Evolutionary conservation across 2,888 invertebrate species (phyloP), one percentile per base, ranked within the genome.

Genomic region (Alsophila aescularia): DNA sequence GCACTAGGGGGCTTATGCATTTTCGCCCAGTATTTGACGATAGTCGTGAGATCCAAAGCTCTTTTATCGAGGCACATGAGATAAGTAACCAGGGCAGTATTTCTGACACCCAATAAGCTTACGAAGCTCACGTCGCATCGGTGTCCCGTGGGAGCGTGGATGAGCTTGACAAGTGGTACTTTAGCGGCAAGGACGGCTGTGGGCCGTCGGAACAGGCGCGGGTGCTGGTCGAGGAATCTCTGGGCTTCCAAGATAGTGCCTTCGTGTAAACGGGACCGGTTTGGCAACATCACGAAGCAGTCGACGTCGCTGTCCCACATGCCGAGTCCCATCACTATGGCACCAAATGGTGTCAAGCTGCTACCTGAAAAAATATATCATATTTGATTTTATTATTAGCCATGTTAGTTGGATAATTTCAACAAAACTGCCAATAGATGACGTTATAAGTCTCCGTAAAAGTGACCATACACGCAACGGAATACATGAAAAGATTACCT

Each of bases 281-380:
- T 29, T 0, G 66, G 63, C 14, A 72, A 9, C 2, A 31, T 12
- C 3, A 60, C 47, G 49, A 43, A 39, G 32, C 64, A 58, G 55
- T 75, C 75, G 0, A 58, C 44, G 51, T 75, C 75, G 39, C 75
- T 75, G 16, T 42, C 18, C 21, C 50, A 48, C 5, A 54, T 16
- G 2, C 58, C 64, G 9, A 75, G 48, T 0, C 72, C 73, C 2
- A 62, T 59, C 4, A 45, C 55, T 7, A 69, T 39, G 0, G 75
- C 70, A 0, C 75, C 75, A 27, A 52, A 64, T 4, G 57, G 44
- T 0, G 14, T 10, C 6, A 69, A 52, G 37, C 54, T 45, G 12
- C 53, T 47, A 12, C 55, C 74, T 74, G 60, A 0, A 59, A 24
- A 34, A 24, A 49, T 10, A 29, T 12, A 4, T 18, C 2, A 18